Conservation (phyloP, 2,888 invertebrate species). For the Yponomeuta evonymella region DNA sequence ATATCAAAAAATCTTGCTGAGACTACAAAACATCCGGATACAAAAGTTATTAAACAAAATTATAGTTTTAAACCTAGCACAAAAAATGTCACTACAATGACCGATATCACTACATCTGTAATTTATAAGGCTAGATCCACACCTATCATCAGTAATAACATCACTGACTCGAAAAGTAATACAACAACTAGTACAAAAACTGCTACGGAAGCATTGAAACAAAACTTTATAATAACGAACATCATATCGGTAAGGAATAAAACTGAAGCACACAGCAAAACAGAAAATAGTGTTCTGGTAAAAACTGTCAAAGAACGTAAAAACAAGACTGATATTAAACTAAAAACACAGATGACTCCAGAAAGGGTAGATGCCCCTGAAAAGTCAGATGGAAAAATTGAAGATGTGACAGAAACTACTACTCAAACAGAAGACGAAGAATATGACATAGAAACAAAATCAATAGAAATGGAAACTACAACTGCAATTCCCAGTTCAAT, state of each 20-base stretch:
- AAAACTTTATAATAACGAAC: too few relatives aligned
- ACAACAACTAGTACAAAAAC: too few relatives aligned
- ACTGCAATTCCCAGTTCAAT: conserved; percentile 17
- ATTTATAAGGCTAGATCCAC: too few relatives aligned
- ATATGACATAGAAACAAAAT: not conserved
- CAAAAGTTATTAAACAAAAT: too few relatives aligned
- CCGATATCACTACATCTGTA: too few relatives aligned
- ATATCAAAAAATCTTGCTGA: too few relatives aligned
- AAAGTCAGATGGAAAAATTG: not conserved
- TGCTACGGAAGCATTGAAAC: too few relatives aligned
- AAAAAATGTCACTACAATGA: too few relatives aligned
- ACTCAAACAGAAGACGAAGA: not conserved
- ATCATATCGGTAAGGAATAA: not conserved
- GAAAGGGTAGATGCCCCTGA: not conserved
- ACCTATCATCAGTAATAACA: too few relatives aligned
- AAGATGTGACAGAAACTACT: not conserved
- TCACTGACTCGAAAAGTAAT: too few relatives aligned
- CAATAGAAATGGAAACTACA: not conserved
- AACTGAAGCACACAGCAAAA: not conserved
- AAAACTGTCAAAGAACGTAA: conserved; percentile 14
- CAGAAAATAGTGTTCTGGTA: not conserved
- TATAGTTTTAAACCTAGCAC: too few relatives aligned
- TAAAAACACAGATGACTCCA: conserved; percentile 13
- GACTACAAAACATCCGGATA: too few relatives aligned
- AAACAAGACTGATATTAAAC: conserved; percentile 19